A percentile compares a stretch with the other conserved stretches of the same genome.
Conservation (phyloP, 2,888 invertebrate genomes). For the Lysandra bellargus region DNA sequence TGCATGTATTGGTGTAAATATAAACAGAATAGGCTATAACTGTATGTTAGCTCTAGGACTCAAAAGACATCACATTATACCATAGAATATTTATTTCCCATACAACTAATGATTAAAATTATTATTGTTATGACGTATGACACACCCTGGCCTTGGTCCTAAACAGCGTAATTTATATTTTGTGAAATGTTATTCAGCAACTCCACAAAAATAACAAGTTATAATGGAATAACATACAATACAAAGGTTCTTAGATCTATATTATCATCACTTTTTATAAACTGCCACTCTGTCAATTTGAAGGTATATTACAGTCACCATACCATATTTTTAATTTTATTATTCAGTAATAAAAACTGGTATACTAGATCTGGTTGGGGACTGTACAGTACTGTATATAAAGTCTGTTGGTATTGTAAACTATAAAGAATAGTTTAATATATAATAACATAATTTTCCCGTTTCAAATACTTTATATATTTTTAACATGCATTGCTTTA, state of each 20-base stretch:
- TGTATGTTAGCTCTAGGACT: conserved; percentile 1
- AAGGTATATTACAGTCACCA: neutral
- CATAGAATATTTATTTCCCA: neutral
- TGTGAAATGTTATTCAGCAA: neutral
- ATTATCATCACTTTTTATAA: neutral
- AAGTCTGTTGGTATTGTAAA: no score
- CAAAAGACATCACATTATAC: neutral
- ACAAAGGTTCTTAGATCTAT: neutral
- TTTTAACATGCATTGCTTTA: neutral
- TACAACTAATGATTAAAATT: neutral
- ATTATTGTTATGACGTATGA: neutral
- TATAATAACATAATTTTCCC: neutral
- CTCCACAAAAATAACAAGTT: neutral
- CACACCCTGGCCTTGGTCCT: neutral
- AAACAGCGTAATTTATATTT: neutral
- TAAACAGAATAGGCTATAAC: conserved; percentile 2
- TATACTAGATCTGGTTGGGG: no score
- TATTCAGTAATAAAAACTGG: no score
- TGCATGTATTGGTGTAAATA: conserved; percentile 17
- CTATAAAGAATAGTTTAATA: neutral
- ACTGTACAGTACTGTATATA: no score
- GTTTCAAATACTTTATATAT: neutral
- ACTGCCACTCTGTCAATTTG: neutral
- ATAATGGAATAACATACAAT: neutral
- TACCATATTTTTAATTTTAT: no score